Conservation (phyloP, 2,797 vertebrate species). For the Tachyglossus aculeatus region DNA sequence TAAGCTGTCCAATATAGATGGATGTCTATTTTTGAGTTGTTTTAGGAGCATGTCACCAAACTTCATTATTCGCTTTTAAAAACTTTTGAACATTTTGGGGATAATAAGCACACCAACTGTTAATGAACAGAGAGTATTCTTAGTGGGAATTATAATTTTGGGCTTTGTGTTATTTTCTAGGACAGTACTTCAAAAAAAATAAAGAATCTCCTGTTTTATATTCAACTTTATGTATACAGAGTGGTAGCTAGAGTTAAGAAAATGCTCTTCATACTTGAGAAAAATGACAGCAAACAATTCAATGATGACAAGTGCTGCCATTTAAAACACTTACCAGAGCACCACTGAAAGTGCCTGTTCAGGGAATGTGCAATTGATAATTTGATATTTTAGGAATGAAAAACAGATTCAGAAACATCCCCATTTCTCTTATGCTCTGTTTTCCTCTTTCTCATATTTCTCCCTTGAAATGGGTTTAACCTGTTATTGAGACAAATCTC, state of each 20-base stretch:
- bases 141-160: too few species aligned
- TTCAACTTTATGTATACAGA: not conserved
- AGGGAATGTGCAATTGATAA: constrained; percentile 17
- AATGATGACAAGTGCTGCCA: not conserved
- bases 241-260: not conserved
- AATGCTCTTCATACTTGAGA: constrained; percentile 4
- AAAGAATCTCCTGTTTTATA: too few species aligned
- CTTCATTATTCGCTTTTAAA: too few species aligned
- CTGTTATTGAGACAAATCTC: not conserved
- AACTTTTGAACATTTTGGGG: too few species aligned
- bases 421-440: constrained; percentile 1
- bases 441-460: constrained; percentile 10
- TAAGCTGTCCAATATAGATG: too few species aligned
- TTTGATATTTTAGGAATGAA: constrained; percentile 18
- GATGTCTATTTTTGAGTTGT: too few species aligned
- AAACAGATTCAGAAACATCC: not conserved
- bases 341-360: constrained; percentile 1
- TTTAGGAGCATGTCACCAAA: too few species aligned
- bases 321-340: constrained; percentile 40
- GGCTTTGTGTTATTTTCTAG: too few species aligned
- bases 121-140: too few species aligned
- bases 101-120: too few species aligned
- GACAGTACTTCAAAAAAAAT: too few species aligned
- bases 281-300: constrained; percentile 39
- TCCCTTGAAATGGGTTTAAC: not conserved